Conservation (phyloP, 35 echinoderm and acorn worm genomes). For the Hemicentrotus pulcherrimus region DNA sequence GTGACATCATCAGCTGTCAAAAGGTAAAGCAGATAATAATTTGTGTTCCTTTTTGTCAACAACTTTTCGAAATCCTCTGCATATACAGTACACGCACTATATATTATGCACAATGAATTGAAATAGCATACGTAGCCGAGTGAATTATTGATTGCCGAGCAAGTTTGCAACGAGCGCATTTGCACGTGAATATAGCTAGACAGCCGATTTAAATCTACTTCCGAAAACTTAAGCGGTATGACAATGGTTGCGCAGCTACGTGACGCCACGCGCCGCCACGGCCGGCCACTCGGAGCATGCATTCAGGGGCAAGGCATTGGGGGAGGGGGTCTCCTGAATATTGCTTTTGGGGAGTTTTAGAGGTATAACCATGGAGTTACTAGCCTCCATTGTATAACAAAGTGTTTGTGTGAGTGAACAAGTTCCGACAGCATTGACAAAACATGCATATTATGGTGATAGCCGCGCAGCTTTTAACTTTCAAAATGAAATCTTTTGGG, state of each 20-base stretch:
- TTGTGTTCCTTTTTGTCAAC: background rate
- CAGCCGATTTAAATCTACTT: background rate
- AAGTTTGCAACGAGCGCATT: background rate
- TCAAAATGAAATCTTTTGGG: no score
- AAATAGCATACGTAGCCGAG: background rate
- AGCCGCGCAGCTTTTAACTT: no score
- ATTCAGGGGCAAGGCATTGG: no score
- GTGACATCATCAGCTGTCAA: background rate
- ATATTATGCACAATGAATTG: background rate
- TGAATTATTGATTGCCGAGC: background rate
- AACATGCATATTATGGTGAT: no score
- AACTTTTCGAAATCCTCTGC: background rate
- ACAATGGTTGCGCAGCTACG: background rate
- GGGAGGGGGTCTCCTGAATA: no score
- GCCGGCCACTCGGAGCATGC: no score
- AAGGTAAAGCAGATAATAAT: background rate
- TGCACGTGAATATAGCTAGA: background rate
- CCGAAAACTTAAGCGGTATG: background rate
- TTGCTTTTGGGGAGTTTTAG: no score
- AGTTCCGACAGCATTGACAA: no score
- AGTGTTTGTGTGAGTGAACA: no score
- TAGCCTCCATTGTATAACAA: no score
- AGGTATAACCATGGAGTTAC: no score
- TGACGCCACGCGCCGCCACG: background rate
- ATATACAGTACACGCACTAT: background rate